phyloP scores from a whole-genome alignment of 2,888 invertebrate species.

The Rhynchonema sp. region DNA sequence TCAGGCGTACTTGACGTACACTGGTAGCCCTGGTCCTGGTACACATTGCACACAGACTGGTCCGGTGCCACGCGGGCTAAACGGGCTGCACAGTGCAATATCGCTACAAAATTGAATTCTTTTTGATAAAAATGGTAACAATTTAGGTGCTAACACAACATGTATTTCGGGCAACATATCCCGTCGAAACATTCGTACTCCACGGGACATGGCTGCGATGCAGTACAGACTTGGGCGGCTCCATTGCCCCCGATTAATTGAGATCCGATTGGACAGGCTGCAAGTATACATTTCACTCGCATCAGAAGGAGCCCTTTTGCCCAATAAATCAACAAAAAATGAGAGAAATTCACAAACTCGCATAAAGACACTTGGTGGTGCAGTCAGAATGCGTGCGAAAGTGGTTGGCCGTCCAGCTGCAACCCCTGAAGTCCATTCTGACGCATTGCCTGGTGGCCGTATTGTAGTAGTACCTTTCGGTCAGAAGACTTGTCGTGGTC shows the following conservation, averaged over 20 bases:
- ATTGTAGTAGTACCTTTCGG: neutral
- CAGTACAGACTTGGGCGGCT: neutral
- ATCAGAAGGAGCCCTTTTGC: too few relatives aligned
- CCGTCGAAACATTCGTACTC: neutral
- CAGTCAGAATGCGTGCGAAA: neutral
- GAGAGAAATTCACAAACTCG: too few relatives aligned
- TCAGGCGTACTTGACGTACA: neutral
- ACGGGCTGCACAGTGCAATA: too few relatives aligned
- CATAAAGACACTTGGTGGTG: neutral
- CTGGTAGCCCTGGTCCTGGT: neutral
- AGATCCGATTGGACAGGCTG: neutral
- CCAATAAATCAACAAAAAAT: too few relatives aligned
- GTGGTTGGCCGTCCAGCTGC: neutral
- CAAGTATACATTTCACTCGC: too few relatives aligned
- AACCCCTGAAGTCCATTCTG: neutral
- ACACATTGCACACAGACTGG: neutral
- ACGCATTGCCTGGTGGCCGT: neutral
- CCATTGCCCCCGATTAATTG: neutral
- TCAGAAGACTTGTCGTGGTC: neutral
- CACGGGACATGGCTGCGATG: neutral
- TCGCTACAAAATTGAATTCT: too few relatives aligned
- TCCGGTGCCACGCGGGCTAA: neutral
- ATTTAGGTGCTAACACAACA: neutral
- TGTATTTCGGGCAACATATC: neutral
- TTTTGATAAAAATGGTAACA: neutral